Conservation (phyloP, 2,797 vertebrate genomes). For the Brachyrhaphis roseni region DNA sequence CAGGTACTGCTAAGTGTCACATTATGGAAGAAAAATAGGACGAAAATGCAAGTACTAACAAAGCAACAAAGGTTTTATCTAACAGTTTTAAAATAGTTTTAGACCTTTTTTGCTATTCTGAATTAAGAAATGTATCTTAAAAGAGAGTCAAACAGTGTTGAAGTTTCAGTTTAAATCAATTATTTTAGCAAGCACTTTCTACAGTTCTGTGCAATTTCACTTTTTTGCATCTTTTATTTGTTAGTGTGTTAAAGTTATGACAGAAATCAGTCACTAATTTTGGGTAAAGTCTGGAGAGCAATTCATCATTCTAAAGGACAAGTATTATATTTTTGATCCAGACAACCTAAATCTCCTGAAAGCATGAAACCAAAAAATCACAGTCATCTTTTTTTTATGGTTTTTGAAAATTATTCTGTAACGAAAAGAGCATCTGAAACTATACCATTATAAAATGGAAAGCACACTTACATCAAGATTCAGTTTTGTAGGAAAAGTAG, state of each 20-base stretch:
- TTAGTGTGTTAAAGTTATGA: background rate
- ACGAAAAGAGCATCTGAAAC: background rate
- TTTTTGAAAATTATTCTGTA: background rate
- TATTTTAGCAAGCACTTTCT: background rate
- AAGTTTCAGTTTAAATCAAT: background rate
- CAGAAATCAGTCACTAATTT: background rate
- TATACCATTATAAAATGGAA: background rate
- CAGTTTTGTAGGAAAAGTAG: background rate
- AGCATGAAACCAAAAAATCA: background rate
- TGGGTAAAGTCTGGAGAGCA: background rate
- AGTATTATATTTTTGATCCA: background rate
- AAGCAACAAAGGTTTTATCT: background rate
- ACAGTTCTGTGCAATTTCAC: background rate
- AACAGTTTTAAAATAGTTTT: no score
- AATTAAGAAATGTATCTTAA: background rate
- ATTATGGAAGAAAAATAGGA: slow-evolving; percentile 12
- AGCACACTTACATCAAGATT: background rate
- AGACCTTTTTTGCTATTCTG: background rate
- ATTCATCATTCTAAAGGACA: background rate
- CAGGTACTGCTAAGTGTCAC: slow-evolving; percentile 15
- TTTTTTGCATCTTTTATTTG: background rate
- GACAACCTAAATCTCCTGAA: background rate
- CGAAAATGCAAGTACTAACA: background rate
- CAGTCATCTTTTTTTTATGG: background rate
- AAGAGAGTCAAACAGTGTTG: background rate